A percentile compares a stretch with the other conserved stretches of the same genome.
phyloP scores from a whole-genome alignment of 2,888 invertebrate genomes.

The Ophioninae sp. region DNA sequence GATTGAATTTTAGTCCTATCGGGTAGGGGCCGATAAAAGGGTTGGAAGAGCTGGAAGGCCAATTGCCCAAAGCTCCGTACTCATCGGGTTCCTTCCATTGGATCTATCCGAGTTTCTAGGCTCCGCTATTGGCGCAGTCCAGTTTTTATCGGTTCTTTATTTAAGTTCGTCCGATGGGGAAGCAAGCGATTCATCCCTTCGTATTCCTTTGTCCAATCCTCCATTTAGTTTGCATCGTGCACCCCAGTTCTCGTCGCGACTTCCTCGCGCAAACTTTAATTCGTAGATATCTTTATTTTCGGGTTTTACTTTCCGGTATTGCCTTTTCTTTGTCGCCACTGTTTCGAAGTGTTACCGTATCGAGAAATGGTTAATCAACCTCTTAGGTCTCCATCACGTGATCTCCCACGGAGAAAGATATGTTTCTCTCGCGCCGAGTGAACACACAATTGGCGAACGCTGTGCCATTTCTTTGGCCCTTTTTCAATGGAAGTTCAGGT shows the following conservation, averaged over 20 bases:
- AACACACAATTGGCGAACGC: slow-evolving; percentile 34
- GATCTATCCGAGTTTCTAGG: slow-evolving; percentile 26
- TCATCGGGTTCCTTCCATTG: slow-evolving; percentile 35
- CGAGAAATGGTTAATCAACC: slow-evolving; percentile 61
- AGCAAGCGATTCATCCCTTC: slow-evolving; percentile 35
- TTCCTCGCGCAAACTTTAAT: slow-evolving; percentile 4
- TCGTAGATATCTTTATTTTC: slow-evolving; percentile 50
- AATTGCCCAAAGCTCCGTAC: slow-evolving; percentile 25
- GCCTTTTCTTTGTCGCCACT: background rate
- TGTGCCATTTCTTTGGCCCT: slow-evolving; percentile 26
- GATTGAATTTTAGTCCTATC: slow-evolving; percentile 44
- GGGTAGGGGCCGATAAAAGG: background rate
- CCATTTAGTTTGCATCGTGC: slow-evolving; percentile 62
- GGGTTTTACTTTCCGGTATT: slow-evolving; percentile 1
- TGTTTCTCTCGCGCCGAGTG: slow-evolving; percentile 13
- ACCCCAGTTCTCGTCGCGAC: background rate
- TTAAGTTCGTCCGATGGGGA: background rate
- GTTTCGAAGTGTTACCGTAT: slow-evolving; percentile 28
- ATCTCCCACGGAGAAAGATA: slow-evolving; percentile 40
- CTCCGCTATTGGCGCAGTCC: background rate
- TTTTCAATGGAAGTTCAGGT: slow-evolving; percentile 38
- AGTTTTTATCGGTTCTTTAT: slow-evolving; percentile 61
- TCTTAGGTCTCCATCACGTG: slow-evolving; percentile 25
- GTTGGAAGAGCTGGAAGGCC: slow-evolving; percentile 24
- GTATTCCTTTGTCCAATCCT: slow-evolving; percentile 58